Evolutionary conservation across 2,888 invertebrate species (phyloP), one percentile per base, ranked within the genome.

Genomic region (Lingula anatina): DNA sequence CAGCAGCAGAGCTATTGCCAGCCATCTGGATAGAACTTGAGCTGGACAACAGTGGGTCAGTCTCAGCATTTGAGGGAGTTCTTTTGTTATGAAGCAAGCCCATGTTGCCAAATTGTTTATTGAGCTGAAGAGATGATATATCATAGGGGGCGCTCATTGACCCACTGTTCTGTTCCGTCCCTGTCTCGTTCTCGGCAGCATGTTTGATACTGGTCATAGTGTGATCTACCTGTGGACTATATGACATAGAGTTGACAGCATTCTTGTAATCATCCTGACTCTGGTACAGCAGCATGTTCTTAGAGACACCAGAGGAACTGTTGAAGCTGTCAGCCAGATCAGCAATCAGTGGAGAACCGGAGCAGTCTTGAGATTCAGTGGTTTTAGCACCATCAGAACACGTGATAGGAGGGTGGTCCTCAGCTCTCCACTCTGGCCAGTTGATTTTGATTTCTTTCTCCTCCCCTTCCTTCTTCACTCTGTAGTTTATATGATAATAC

Each of bases 401-500:
- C 31, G 9, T 15, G 15, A 31, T 31, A 15, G 9, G 9, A 9
- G 31, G 31, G 9, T 31, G 9, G n/a, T n/a, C n/a, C n/a, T n/a
- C n/a, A n/a, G n/a, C n/a, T n/a, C n/a, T n/a, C n/a, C n/a, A n/a
- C 5, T 18, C 28, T 3, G 48, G 38, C 15, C 42, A 37, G 9
- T 35, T 44, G 2, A 36, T 9, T 15, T 5, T 5, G 7, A 18
- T 31, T 28, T 31, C n/a, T 44, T 3, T 15, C 35, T 7, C 7
- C 2, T 31, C 25, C 5, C 39, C 26, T n/a, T 9, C 25, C 31
- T 12, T 47, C 4, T 23, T 31, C 28, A 67, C 60, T 27, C 66
- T 51, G 49, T 74, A 70, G 53, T 68, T 61, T 2, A 73, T 60
- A 61, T 80, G 80, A 55, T 79, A 76, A 55, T 73, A 79, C 1